Conservation (phyloP, 1,140 invertebrate species). For the Diorhabda sublineata region DNA sequence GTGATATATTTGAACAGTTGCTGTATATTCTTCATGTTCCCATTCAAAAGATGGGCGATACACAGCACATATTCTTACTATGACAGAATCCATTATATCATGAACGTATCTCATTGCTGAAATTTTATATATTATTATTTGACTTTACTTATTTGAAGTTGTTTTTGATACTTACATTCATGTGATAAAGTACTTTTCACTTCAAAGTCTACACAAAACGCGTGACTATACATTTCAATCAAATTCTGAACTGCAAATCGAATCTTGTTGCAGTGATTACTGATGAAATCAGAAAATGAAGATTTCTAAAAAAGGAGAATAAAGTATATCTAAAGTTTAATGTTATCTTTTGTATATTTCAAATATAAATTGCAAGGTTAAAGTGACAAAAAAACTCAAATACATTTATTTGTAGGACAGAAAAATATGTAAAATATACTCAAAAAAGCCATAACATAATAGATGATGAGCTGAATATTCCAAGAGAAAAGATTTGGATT, state of each 20-base stretch:
- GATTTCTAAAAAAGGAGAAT: neutral
- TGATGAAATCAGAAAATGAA: constrained; percentile 56
- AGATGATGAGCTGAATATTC: no score
- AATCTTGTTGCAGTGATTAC: constrained; percentile 62
- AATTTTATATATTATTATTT: constrained; percentile 10
- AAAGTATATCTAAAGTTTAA: no score
- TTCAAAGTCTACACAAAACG: constrained; percentile 81
- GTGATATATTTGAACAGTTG: constrained; percentile 81
- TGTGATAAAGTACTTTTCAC: constrained; percentile 37
- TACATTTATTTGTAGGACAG: no score
- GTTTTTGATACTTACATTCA: constrained; percentile 21
- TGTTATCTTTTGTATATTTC: no score
- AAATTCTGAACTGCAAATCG: constrained; percentile 69
- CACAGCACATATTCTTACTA: constrained; percentile 78
- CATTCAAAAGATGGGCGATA: constrained; percentile 75
- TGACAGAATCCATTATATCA: constrained; percentile 71
- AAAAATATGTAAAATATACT: no score
- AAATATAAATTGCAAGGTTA: no score
- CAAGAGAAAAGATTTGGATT: no score
- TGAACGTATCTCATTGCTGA: constrained; percentile 63
- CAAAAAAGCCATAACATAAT: no score
- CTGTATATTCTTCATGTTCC: constrained; percentile 79
- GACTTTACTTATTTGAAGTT: neutral
- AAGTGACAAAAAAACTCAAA: no score
- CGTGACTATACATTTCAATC: constrained; percentile 75